phyloP scores from a whole-genome alignment of 2,888 invertebrate genomes.

The Iphiclides podalirius region DNA sequence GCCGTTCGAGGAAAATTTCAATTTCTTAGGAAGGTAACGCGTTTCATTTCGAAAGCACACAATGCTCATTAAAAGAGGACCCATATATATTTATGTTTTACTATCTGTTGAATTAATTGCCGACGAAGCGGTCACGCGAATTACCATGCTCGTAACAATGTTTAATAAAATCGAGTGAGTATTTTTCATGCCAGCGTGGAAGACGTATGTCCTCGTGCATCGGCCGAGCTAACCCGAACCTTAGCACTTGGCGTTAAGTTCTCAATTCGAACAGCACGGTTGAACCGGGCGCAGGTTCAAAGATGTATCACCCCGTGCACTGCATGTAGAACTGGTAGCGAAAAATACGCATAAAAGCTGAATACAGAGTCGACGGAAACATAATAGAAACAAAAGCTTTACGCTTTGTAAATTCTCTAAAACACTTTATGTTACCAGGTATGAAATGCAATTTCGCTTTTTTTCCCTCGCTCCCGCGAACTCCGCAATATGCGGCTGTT shows the following conservation, averaged over 20 bases:
- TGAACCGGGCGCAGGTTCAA: background rate
- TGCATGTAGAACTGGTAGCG: constrained; percentile 6
- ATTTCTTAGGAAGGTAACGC: background rate
- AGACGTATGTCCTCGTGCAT: too few species aligned
- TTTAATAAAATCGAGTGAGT: background rate
- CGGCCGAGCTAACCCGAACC: too few species aligned
- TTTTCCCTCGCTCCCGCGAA: too few species aligned
- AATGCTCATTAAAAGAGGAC: background rate
- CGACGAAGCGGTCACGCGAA: background rate
- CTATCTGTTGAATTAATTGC: background rate
- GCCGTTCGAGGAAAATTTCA: background rate
- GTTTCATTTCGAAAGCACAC: background rate
- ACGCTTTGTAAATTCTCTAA: background rate
- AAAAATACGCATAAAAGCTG: constrained; percentile 4
- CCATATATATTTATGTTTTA: background rate
- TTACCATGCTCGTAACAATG: background rate
- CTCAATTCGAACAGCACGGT: too few species aligned
- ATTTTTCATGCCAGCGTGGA: background rate
- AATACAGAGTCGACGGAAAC: background rate
- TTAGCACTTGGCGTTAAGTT: too few species aligned
- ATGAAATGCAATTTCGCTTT: background rate
- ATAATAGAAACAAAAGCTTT: background rate
- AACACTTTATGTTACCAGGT: background rate
- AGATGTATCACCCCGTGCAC: constrained; percentile 3
- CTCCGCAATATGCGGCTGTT: too few species aligned